Base-by-base conservation (phyloP, 2,888 invertebrate species). In the Scaptomyza reducta region DNA sequence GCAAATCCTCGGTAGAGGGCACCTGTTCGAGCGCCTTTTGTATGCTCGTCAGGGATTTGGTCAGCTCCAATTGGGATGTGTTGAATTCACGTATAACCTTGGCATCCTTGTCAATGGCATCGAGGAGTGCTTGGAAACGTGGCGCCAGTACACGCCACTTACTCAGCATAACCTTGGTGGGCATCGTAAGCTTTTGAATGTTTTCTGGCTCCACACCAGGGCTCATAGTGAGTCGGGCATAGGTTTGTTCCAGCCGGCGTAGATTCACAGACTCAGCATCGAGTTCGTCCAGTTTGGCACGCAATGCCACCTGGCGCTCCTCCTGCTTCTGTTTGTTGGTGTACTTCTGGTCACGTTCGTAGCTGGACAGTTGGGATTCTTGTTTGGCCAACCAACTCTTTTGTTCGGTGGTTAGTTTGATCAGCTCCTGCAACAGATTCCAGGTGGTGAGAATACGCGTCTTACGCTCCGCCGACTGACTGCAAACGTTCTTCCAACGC, bases 401-500 rank as follows among this genome's bases (percentile, higher is more conserved):
- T 75, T 94, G 93, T 10, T 94, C 94, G 0, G 88, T 89, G 53
- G 93, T 93, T n/a, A 93, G 81, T 53, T 92, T 93, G 10, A 94
- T 90, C 2, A 95, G 91, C 62, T 95, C 93, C 77, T 94, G 93
- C 13, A 95, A 88, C 6, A 94, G 84, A 65, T 93, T 93, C 94
- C 95, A 95, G 0, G 93, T 92, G 42, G 92, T 91, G 1, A 94
- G 90, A 61, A 96, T 95, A 61, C 94, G 94, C 0, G 94, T 93
- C 89, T 95, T 96, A 2, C 95, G 93, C 58, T 95, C 95, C 6
- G 95, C 94, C 0, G 96, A 96, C 88, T 94, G 93, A 3, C 94
- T 94, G 86, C 96, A 96, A 2, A 96, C 94, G 44, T 93, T 93
- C 82, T 95, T 96, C 97, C 97, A 97, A 70, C 96, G 94, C 87